These are phyloP conservation scores for Spatulosminthurus flaviceps DNA, from an alignment of 2,888 invertebrate species.

Conservation along the genomic window DNA sequence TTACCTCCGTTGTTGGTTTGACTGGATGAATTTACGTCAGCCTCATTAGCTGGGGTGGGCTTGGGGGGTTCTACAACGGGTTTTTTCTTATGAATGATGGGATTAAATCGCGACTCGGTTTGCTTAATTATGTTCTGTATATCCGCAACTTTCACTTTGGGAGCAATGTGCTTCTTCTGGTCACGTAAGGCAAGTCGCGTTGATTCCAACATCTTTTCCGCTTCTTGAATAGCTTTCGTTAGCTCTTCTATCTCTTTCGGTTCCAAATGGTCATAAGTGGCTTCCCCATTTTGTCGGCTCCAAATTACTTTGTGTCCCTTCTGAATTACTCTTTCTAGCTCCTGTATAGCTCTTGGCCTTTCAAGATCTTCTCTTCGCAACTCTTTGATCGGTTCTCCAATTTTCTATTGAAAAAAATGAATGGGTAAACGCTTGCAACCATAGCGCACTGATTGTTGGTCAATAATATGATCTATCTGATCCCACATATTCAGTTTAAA, in stretches of 20 bases:
- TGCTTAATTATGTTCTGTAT: slow-evolving; percentile 66
- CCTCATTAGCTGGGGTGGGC: slow-evolving; percentile 66
- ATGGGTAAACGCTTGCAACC: no score
- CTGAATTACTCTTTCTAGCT: slow-evolving; percentile 80
- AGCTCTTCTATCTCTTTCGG: slow-evolving; percentile 82
- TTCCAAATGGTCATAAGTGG: slow-evolving; percentile 77
- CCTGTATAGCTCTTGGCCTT: slow-evolving; percentile 81
- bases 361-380: slow-evolving; percentile 83
- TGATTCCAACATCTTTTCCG: slow-evolving; percentile 84
- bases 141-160: slow-evolving; percentile 52
- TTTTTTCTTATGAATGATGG: slow-evolving; percentile 89
- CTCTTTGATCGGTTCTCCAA: slow-evolving; percentile 89
- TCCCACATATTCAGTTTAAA: no score
- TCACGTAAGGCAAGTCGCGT: slow-evolving; percentile 68
- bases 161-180: slow-evolving; percentile 38
- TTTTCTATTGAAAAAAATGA: slow-evolving; percentile 69
- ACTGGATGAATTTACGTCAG: slow-evolving; percentile 64
- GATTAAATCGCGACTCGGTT: slow-evolving; percentile 71
- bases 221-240: slow-evolving; percentile 75
- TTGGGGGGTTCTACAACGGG: slow-evolving; percentile 72
- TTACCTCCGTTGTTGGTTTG: slow-evolving; percentile 48
- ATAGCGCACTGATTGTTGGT: no score
- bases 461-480: no score
- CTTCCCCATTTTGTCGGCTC: slow-evolving; percentile 73
- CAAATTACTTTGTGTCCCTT: slow-evolving; percentile 83